phyloP scores from a whole-genome alignment of 2,888 invertebrate genomes.

The Coelogynopora nodosa region DNA sequence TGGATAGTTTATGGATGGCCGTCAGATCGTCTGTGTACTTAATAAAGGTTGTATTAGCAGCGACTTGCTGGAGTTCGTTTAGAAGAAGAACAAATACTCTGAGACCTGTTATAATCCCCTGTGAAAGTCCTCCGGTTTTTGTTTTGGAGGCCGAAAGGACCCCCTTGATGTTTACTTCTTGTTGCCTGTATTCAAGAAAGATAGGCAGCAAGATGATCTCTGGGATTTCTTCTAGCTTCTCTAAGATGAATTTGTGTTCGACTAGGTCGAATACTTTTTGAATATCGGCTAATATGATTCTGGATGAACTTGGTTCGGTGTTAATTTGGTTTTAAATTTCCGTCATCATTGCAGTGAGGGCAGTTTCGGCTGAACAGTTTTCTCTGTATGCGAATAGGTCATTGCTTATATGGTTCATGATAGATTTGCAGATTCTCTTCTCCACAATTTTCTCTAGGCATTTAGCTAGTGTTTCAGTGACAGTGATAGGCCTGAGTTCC shows the following conservation, averaged over 20 bases:
- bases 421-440: constrained; percentile 14
- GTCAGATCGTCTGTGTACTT: background rate
- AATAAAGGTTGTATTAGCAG: background rate
- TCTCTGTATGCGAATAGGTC: constrained; percentile 6
- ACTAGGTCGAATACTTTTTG: background rate
- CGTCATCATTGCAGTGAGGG: constrained; percentile 2
- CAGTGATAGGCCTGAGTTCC: background rate
- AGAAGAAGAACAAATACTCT: constrained; percentile 10
- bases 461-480: constrained; percentile 25
- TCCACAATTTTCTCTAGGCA: constrained; percentile 7
- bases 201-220: background rate
- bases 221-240: background rate
- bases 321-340: constrained; percentile 9
- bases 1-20: constrained; percentile 29
- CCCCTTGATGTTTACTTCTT: constrained; percentile 7
- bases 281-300: constrained; percentile 22
- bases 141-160: constrained; percentile 29
- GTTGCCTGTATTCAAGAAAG: constrained; percentile 10
- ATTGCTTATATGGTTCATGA: constrained; percentile 8
- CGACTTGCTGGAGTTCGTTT: background rate
- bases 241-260: background rate
- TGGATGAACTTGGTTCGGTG: constrained; percentile 2
- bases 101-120: background rate
- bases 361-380: constrained; percentile 15
- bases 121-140: constrained; percentile 7